A percentile compares a stretch with the other conserved stretches of the same genome.
phyloP scores from a whole-genome alignment of 2,113 vertebrate genomes.

The Prochilodus magdalenae region DNA sequence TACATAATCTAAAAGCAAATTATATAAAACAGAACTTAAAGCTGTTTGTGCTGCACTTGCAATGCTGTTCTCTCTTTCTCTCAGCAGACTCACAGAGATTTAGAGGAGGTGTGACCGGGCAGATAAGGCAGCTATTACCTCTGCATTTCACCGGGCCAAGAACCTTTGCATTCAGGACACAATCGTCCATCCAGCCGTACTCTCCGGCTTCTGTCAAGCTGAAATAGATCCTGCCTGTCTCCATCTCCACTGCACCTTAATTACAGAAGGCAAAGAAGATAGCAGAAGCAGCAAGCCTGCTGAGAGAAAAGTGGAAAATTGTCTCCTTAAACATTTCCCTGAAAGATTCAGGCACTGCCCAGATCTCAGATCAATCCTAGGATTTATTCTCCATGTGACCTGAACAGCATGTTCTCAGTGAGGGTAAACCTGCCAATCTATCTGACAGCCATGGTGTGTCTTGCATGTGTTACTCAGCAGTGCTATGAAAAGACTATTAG shows the following conservation, averaged over 20 bases:
- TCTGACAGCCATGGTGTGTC: conserved; percentile 14
- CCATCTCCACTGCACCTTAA: conserved; percentile 39
- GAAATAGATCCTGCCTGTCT: conserved; percentile 45
- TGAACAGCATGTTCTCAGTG: conserved; percentile 30
- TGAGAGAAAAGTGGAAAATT: conserved; percentile 20
- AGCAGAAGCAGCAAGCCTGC: conserved; percentile 3
- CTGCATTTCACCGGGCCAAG: conserved; percentile 2
- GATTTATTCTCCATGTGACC: conserved; percentile 23
- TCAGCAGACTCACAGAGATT: not conserved
- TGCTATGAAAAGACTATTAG: conserved; percentile 14
- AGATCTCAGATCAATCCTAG: conserved; percentile 32
- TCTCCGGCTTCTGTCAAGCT: conserved; percentile 33
- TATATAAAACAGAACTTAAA: not conserved
- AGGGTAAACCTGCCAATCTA: conserved; percentile 25
- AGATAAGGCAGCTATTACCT: conserved; percentile 43
- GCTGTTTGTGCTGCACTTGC: not conserved
- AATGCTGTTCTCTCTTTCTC: conserved; percentile 5
- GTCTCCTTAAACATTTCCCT: conserved; percentile 19
- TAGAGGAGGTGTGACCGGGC: conserved; percentile 35
- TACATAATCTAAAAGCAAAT: not conserved
- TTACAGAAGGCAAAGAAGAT: conserved; percentile 28
- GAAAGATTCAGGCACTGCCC: conserved; percentile 36
- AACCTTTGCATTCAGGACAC: conserved; percentile 45
- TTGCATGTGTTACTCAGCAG: conserved; percentile 19
- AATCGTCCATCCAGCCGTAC: conserved; percentile 19